These are phyloP conservation scores for Teleogryllus occipitalis DNA, from an alignment of 1,140 invertebrate genomes.

Conservation along the genomic window DNA sequence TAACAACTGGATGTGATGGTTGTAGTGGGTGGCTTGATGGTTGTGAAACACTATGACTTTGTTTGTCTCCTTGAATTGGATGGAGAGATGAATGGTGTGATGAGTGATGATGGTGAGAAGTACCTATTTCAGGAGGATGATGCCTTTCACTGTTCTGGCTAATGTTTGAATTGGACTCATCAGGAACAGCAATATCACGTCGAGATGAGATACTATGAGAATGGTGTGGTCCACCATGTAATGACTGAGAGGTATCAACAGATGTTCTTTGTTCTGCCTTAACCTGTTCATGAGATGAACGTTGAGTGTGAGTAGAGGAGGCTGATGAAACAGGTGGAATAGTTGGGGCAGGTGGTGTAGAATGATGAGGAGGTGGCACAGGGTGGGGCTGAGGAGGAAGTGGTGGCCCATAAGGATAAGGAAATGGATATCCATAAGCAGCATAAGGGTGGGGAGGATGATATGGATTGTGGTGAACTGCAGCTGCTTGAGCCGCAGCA, in stretches of 20 bases:
- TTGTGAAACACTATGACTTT: background rate
- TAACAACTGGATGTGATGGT: slow-evolving; percentile 50
- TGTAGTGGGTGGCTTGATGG: slow-evolving; percentile 44
- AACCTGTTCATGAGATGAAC: slow-evolving; percentile 14
- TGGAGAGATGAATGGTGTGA: slow-evolving; percentile 30
- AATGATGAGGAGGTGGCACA: slow-evolving; percentile 52
- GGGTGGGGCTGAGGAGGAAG: slow-evolving; percentile 61
- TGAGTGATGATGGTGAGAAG: slow-evolving; percentile 53
- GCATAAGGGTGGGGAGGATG: slow-evolving; percentile 57
- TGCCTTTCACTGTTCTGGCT: slow-evolving; percentile 35
- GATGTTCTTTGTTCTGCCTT: slow-evolving; percentile 15
- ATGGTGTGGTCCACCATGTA: background rate
- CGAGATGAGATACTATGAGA: background rate
- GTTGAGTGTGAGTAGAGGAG: slow-evolving; percentile 14
- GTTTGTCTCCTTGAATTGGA: slow-evolving; percentile 23
- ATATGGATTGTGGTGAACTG: slow-evolving; percentile 38
- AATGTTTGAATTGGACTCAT: background rate
- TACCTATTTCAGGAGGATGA: slow-evolving; percentile 49
- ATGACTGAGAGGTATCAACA: slow-evolving; percentile 12
- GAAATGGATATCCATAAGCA: slow-evolving; percentile 51
- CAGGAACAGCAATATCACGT: slow-evolving; percentile 16
- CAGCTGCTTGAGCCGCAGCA: slow-evolving; percentile 47
- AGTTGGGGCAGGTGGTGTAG: slow-evolving; percentile 27
- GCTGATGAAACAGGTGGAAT: slow-evolving; percentile 3
- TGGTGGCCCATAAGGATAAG: slow-evolving; percentile 57